These are phyloP conservation scores for Gavialis gangeticus DNA, from an alignment of 2,113 vertebrate species.

Conservation along the genomic window DNA sequence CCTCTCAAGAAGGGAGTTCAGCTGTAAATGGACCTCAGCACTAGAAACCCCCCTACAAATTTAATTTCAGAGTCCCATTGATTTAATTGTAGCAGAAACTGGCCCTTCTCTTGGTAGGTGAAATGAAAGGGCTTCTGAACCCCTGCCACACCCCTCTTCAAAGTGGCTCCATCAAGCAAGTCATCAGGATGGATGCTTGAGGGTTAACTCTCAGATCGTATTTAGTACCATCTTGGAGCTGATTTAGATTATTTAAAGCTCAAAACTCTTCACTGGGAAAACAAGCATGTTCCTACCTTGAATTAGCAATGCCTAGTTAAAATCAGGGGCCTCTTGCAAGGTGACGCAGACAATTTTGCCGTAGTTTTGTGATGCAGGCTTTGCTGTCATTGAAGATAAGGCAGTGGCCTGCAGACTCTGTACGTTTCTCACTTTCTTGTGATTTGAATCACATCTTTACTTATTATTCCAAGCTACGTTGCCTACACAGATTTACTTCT, in stretches of 20 bases:
- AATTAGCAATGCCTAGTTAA: background rate
- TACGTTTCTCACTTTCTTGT: background rate
- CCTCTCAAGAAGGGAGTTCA: background rate
- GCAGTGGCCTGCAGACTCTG: background rate
- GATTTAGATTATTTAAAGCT: conserved; percentile 5
- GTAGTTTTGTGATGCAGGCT: background rate
- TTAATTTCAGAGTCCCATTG: background rate
- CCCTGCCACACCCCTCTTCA: background rate
- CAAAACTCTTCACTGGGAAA: background rate
- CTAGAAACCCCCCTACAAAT: background rate
- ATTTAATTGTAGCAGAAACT: background rate
- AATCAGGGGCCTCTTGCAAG: background rate
- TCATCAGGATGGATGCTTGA: background rate
- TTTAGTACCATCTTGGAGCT: background rate
- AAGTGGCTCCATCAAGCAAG: background rate
- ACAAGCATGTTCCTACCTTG: background rate
- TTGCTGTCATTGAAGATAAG: background rate
- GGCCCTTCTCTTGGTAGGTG: background rate
- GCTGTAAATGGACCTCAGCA: background rate
- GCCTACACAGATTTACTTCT: background rate
- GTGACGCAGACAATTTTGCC: background rate
- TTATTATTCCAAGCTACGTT: background rate
- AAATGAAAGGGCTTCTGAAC: background rate
- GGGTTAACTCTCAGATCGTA: background rate
- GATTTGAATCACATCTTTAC: background rate